Percentiles rank a stretch among this genome's conserved stretches.
phyloP scores from a whole-genome alignment of 1,140 invertebrate genomes.

The Hycleus cichorii region DNA sequence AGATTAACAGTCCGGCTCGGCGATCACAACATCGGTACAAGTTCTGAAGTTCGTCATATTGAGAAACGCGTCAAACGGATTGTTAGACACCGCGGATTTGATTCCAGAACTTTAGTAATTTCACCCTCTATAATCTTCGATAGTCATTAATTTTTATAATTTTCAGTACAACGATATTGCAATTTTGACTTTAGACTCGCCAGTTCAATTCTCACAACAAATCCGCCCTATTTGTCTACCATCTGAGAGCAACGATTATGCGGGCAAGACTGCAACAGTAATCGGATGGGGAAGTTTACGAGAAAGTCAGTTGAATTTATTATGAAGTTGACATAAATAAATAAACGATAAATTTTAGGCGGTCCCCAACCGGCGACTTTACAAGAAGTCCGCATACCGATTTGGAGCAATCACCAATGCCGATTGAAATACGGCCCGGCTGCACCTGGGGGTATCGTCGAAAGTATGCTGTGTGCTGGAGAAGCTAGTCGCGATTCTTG shows the following conservation, averaged over 20 bases:
- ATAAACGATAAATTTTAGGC: conserved; percentile 44
- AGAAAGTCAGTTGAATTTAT: conserved; percentile 54
- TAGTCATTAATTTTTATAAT: not conserved
- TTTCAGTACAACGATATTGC: conserved; percentile 80
- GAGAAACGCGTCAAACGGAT: conserved; percentile 72
- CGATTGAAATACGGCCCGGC: conserved; percentile 72
- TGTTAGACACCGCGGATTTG: conserved; percentile 75
- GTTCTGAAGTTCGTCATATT: conserved; percentile 62
- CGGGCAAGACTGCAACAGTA: conserved; percentile 65
- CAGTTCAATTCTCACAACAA: conserved; percentile 64
- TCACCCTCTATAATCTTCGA: not conserved
- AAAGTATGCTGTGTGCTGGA: conserved; percentile 81
- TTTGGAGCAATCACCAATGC: conserved; percentile 76
- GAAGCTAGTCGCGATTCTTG: conserved; percentile 77
- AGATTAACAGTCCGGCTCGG: conserved; percentile 71
- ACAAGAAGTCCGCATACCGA: conserved; percentile 75
- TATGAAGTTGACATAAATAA: not conserved
- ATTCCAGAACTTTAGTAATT: conserved; percentile 68
- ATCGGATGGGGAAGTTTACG: conserved; percentile 78
- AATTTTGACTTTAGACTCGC: conserved; percentile 70
- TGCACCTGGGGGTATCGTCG: conserved; percentile 79
- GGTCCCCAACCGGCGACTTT: conserved; percentile 72
- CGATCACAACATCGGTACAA: conserved; percentile 72
- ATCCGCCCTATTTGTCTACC: conserved; percentile 80
- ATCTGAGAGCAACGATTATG: conserved; percentile 49